Conservation (phyloP, 2,888 invertebrate genomes). For the Phalera bucephala region DNA sequence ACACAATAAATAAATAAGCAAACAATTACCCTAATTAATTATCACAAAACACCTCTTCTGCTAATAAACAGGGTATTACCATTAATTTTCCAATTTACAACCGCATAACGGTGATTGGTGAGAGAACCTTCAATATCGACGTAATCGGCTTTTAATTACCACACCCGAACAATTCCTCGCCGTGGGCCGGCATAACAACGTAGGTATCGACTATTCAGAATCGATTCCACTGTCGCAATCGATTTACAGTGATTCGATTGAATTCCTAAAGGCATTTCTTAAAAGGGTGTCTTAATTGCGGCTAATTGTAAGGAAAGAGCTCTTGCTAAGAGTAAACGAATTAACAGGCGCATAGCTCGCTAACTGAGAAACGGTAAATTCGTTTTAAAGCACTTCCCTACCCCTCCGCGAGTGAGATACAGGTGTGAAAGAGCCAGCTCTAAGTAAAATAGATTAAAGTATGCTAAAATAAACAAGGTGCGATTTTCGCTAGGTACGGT, state of each 20-base stretch:
- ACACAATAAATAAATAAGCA: too few relatives aligned
- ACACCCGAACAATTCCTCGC: slow-evolving; percentile 36
- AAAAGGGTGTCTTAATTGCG: slow-evolving; percentile 73
- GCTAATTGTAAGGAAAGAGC: slow-evolving; percentile 77
- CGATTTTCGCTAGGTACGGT: slow-evolving; percentile 6
- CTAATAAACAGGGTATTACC: slow-evolving; percentile 13
- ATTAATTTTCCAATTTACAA: slow-evolving; percentile 25
- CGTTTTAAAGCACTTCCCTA: slow-evolving; percentile 62
- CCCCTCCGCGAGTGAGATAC: slow-evolving; percentile 35
- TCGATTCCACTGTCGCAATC: slow-evolving; percentile 34
- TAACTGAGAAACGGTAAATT: slow-evolving; percentile 69
- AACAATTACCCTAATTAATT: slow-evolving; percentile 6
- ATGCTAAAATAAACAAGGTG: slow-evolving; percentile 37
- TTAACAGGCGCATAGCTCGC: slow-evolving; percentile 70
- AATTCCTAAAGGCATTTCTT: slow-evolving; percentile 50
- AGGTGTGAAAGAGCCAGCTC: slow-evolving; percentile 72
- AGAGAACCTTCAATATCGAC: slow-evolving; percentile 29
- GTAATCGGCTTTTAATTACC: slow-evolving; percentile 47
- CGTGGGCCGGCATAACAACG: slow-evolving; percentile 17
- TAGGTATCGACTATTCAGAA: slow-evolving; percentile 40
- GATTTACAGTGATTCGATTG: slow-evolving; percentile 32
- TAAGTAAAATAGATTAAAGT: slow-evolving; percentile 73
- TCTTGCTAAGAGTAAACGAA: slow-evolving; percentile 79
- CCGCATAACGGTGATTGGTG: slow-evolving; percentile 23
- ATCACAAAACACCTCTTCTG: slow-evolving; percentile 6